Evolutionary conservation across 2,113 vertebrate genomes (phyloP), one percentile per base, ranked within the genome.

Genomic region (Calyptomena viridis): DNA sequence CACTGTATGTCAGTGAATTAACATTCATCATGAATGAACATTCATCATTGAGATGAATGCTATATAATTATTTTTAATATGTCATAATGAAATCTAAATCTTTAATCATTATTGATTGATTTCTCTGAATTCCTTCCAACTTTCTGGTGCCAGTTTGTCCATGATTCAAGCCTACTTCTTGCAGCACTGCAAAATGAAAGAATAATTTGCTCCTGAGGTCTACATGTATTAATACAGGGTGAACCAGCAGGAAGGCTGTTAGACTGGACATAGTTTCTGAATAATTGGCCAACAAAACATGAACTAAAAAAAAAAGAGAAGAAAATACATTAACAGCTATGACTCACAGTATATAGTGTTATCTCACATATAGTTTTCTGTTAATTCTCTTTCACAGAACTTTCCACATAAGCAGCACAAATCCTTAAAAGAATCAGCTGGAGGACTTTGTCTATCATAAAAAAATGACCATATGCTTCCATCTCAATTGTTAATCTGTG

Each of bases 81-180:
- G 42, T 85, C 81, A 90, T 85, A 42, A 69, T 63, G 37, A 76
- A 91, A 84, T 83, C 63, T 88, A 83, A 94, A 85, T 90, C 55
- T 91, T 87, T 83, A 80, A 83, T 91, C 35, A 76, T 59, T 55
- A 58, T 21, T 69, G 50, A 62, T 58, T 14, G 37, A 23, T 89
- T 92, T 82, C 33, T 71, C 76, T 81, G 40, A 87, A 93, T 87
- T 83, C 49, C 67, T 85, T 94, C 59, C 78, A 96, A 14, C 8
- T 35, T 87, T 21, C 20, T 27, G 8, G 35, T 77, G 81, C 46
- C 84, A 95, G 59, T 25, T 62, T 69, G 53, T 47, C n/a, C 69
- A 62, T 28, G 33, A 75, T 73, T 94, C 74, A 95, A 95, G 76
- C 4, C 28, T 60, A 17, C 25, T 82, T 42, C 58, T 73, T 4